Conservation (phyloP, 2,797 vertebrate species). For the Myotis pilosus region DNA sequence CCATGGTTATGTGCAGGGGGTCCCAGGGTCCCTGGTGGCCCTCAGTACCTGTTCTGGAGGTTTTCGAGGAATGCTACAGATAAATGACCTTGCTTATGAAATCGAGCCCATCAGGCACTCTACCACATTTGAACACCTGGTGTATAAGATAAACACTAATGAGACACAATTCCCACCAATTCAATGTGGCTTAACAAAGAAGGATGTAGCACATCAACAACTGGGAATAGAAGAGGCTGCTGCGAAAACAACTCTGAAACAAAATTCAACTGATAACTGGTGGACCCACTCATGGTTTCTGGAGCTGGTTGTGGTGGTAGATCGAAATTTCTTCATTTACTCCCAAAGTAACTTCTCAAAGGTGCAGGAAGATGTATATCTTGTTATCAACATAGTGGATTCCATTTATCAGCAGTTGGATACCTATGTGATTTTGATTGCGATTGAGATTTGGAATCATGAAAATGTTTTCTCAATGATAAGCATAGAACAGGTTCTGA, state of each 20-base stretch:
- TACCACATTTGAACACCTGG: conserved; percentile 74
- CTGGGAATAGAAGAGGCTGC: conserved; percentile 26
- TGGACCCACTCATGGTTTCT: conserved; percentile 67
- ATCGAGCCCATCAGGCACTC: conserved; percentile 54
- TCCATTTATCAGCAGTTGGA: conserved; percentile 60
- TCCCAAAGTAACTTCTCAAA: conserved; percentile 61
- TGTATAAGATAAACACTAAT: conserved; percentile 73
- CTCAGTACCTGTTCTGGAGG: conserved; percentile 71
- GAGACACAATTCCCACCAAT: background rate
- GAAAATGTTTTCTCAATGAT: conserved; percentile 58
- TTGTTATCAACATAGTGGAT: conserved; percentile 67
- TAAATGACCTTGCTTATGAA: conserved; percentile 60
- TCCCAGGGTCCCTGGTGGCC: conserved; percentile 36
- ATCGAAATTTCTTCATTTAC: conserved; percentile 71
- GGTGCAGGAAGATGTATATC: conserved; percentile 71
- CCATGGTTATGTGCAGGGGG: conserved; percentile 64
- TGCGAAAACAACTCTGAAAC: background rate
- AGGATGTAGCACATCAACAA: conserved; percentile 56
- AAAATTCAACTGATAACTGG: background rate
- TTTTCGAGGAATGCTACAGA: conserved; percentile 56
- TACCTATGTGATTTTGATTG: conserved; percentile 54
- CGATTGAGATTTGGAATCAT: conserved; percentile 73
- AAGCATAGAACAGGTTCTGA: conserved; percentile 20
- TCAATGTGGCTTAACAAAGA: conserved; percentile 69
- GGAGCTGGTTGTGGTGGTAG: conserved; percentile 78